A percentile compares a stretch with the other conserved stretches of the same genome.
Evolutionary conservation across 2,113 vertebrate genomes (phyloP).

Genomic region (Cnemophilus loriae): DNA sequence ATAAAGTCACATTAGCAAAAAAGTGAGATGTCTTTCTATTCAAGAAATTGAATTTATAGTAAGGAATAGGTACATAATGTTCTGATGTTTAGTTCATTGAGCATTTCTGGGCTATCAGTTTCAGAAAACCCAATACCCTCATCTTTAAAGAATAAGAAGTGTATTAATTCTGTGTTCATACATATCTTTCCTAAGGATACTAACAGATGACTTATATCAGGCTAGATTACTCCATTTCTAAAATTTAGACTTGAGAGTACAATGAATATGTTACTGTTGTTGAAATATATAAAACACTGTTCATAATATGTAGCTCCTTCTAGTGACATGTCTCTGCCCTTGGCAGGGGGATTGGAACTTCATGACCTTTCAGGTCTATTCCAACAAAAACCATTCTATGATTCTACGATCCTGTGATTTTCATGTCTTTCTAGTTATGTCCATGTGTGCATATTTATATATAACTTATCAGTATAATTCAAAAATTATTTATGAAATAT

Average conservation of each 20-base stretch:
- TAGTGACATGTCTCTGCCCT: background rate
- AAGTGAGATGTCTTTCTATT: background rate
- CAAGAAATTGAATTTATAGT: background rate
- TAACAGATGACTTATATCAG: background rate
- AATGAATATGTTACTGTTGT: background rate
- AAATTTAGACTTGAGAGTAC: background rate
- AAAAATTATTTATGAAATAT: background rate
- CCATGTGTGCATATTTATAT: background rate
- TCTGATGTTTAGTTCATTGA: background rate
- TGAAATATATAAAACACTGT: background rate
- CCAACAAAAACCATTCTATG: background rate
- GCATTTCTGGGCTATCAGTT: background rate
- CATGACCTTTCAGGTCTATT: background rate
- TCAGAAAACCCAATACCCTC: background rate
- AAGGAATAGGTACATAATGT: background rate
- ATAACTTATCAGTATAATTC: background rate
- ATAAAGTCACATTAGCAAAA: background rate
- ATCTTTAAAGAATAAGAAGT: background rate
- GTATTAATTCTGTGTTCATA: background rate
- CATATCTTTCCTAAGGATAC: background rate
- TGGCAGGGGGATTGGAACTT: background rate
- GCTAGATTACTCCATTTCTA: background rate
- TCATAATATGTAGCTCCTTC: background rate
- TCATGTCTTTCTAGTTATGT: background rate
- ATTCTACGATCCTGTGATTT: background rate